phyloP scores from a whole-genome alignment of 2,113 vertebrate species.

The Atherinomorus stipes region DNA sequence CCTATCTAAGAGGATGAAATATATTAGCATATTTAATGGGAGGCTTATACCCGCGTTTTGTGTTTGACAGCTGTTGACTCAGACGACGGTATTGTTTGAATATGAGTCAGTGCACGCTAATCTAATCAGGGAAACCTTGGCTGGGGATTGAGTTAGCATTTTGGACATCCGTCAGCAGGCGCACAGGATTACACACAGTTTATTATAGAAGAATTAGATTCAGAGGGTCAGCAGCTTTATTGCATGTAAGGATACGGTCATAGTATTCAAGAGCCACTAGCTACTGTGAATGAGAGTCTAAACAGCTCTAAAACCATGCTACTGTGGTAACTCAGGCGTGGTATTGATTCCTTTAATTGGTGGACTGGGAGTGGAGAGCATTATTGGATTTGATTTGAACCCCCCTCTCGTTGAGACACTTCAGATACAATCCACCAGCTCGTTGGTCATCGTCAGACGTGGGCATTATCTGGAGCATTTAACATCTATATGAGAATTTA shows the following conservation, averaged over 20 bases:
- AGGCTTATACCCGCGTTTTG: constrained; percentile 52
- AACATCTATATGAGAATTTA: constrained; percentile 46
- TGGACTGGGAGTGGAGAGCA: constrained; percentile 53
- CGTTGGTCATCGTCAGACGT: constrained; percentile 56
- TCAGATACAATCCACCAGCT: constrained; percentile 61
- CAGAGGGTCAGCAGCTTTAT: constrained; percentile 53
- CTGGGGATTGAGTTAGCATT: constrained; percentile 59
- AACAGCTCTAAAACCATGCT: constrained; percentile 24
- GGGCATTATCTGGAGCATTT: constrained; percentile 21
- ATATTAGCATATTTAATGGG: constrained; percentile 78
- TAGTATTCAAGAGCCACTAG: constrained; percentile 41
- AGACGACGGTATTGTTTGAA: constrained; percentile 63
- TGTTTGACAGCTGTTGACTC: constrained; percentile 79
- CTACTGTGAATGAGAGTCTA: constrained; percentile 31
- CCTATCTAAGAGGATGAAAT: constrained; percentile 71
- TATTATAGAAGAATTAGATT: constrained; percentile 73
- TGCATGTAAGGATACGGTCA: constrained; percentile 52
- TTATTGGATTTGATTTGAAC: constrained; percentile 68
- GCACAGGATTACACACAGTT: constrained; percentile 73
- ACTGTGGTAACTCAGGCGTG: constrained; percentile 59
- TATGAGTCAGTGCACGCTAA: constrained; percentile 73
- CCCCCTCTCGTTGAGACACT: constrained; percentile 6
- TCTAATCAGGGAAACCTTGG: constrained; percentile 72
- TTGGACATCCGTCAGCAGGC: constrained; percentile 74
- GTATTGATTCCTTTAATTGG: constrained; percentile 76